Evolutionary conservation across 2,113 vertebrate genomes (phyloP).

Genomic region (Cygnus buccinator): DNA sequence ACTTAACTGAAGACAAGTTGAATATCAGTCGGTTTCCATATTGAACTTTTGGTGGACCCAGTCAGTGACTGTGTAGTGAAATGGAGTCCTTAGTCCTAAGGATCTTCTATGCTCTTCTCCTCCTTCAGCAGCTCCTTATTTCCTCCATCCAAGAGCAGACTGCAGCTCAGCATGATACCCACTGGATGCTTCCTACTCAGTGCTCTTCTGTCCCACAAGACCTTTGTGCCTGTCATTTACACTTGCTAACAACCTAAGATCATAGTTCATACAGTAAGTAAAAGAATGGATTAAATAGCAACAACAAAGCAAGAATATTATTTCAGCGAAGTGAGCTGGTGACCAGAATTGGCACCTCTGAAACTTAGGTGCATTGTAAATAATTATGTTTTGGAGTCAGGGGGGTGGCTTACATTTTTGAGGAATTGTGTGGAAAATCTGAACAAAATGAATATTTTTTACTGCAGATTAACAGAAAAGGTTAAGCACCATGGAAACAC

Average conservation of each 20-base stretch:
- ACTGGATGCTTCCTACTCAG: not conserved
- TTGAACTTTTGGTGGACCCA: not conserved
- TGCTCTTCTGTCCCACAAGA: not conserved
- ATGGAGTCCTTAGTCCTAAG: not conserved
- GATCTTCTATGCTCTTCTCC: not conserved
- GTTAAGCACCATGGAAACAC: not conserved
- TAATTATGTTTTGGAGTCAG: not conserved
- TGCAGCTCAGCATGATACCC: not conserved
- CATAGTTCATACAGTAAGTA: not conserved
- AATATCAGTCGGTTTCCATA: not conserved
- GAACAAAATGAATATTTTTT: not conserved
- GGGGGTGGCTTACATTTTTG: not conserved
- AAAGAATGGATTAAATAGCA: not conserved
- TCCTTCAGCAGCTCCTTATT: not conserved
- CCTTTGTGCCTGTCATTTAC: not conserved
- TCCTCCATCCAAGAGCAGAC: not conserved
- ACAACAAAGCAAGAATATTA: not conserved
- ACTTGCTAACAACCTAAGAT: accelerated
- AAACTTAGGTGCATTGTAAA: not conserved
- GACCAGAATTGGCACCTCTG: not conserved
- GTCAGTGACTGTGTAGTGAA: not conserved
- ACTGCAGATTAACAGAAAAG: not conserved
- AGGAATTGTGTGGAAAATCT: not conserved
- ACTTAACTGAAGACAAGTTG: not conserved
- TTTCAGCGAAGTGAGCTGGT: not conserved